Conservation (phyloP, 2,797 vertebrate genomes). For the Erethizon dorsatum region DNA sequence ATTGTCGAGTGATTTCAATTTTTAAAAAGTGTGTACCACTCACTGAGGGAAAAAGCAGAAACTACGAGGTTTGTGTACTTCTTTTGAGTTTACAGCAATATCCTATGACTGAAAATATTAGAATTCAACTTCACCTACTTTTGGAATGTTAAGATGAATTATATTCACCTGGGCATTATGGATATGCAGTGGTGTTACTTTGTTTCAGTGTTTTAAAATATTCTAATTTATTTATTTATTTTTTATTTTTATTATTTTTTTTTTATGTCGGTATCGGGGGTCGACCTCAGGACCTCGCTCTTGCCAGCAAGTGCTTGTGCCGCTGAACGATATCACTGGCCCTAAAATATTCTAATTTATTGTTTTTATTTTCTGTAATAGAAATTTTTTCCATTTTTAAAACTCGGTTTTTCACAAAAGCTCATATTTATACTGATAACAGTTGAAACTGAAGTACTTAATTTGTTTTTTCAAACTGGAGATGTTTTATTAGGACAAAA, state of each 20-base stretch:
- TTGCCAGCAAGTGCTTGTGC: no score
- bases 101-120: conserved; percentile 79
- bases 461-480: conserved; percentile 80
- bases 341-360: conserved; percentile 60
- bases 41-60: neutral
- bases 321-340: no score
- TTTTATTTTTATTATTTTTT: neutral
- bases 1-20: conserved; percentile 32
- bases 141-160: conserved; percentile 73
- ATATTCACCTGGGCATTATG: neutral
- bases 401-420: conserved; percentile 74
- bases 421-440: conserved; percentile 73
- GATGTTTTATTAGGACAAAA: conserved; percentile 66
- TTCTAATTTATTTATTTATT: conserved; percentile 63
- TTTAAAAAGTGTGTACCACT: conserved; percentile 57
- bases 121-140: conserved; percentile 57
- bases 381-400: conserved; percentile 70
- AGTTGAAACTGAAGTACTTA: conserved; percentile 67
- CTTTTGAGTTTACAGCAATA: neutral
- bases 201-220: conserved; percentile 69
- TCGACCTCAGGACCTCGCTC: no score
- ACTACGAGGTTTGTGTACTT: neutral
- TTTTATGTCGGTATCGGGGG: no score
- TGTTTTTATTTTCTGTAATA: conserved; percentile 69
- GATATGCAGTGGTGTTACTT: neutral